A percentile compares a stretch with the other conserved stretches of the same genome.
These are phyloP conservation scores for Indicator indicator DNA, from an alignment of 2,113 vertebrate species.

Conservation along the genomic window DNA sequence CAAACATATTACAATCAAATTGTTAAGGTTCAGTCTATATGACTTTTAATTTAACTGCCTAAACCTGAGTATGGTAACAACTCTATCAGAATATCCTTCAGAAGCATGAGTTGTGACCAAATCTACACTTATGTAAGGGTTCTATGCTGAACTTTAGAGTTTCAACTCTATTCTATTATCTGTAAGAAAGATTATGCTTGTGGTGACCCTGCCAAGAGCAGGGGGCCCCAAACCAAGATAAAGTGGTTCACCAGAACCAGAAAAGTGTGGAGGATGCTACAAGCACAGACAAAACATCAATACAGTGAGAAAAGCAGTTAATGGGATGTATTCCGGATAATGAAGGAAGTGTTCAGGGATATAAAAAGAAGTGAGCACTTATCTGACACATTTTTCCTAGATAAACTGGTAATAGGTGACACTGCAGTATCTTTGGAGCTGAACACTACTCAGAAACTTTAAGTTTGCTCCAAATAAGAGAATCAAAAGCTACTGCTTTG, in stretches of 20 bases:
- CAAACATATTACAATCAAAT: neutral
- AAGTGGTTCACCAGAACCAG: neutral
- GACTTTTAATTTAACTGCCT: neutral
- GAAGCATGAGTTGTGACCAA: neutral
- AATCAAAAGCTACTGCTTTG: neutral
- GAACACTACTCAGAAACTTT: neutral
- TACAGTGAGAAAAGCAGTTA: neutral
- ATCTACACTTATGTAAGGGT: neutral
- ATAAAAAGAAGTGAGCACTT: neutral
- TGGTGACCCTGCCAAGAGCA: neutral
- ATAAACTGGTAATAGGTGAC: neutral
- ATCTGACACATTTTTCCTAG: rapidly evolving
- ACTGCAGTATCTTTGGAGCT: neutral
- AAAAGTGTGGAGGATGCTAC: neutral
- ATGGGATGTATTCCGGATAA: neutral
- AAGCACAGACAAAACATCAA: neutral
- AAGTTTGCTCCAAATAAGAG: neutral
- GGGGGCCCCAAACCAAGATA: neutral
- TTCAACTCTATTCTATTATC: neutral
- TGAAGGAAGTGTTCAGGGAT: neutral
- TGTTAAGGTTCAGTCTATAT: neutral
- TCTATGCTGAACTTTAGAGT: neutral
- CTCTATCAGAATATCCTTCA: neutral
- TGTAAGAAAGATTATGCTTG: neutral
- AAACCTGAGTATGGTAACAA: neutral